Conservation (phyloP, 2,888 invertebrate genomes). For the Drosophila peninsularis region DNA sequence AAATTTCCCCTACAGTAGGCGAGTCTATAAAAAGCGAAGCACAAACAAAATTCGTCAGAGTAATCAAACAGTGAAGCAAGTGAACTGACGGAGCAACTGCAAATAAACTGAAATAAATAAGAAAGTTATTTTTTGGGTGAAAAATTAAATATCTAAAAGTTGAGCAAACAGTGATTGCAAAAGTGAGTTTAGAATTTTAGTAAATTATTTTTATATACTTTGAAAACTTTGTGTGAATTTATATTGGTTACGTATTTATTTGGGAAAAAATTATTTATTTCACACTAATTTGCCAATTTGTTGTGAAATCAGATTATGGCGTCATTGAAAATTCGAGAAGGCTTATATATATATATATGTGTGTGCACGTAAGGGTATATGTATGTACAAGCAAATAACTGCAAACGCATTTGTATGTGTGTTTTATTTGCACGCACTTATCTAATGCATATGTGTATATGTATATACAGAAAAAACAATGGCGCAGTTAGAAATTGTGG, state of each 20-base stretch:
- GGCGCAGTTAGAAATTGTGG: background rate
- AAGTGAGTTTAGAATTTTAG: constrained; percentile 33
- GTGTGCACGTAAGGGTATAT: background rate
- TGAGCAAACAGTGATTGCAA: constrained; percentile 2
- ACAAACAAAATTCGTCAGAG: background rate
- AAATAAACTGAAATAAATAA: constrained; percentile 6
- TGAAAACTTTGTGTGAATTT: background rate
- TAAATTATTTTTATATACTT: background rate
- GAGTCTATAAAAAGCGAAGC: constrained; percentile 38
- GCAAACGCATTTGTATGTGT: background rate
- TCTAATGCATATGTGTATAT: background rate
- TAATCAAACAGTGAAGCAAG: constrained; percentile 23
- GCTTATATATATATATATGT: too few species aligned
- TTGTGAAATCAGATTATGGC: constrained; percentile 54
- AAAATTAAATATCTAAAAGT: constrained; percentile 6
- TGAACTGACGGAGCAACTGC: background rate
- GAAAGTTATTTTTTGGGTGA: constrained; percentile 21
- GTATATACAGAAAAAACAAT: background rate
- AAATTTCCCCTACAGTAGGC: constrained; percentile 28
- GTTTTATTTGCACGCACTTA: constrained; percentile 4
- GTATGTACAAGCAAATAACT: background rate
- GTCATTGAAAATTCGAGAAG: constrained; percentile 52
- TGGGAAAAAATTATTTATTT: constrained; percentile 2
- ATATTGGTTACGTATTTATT: background rate
- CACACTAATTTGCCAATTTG: constrained; percentile 8